Conservation (phyloP, 2,888 invertebrate genomes). For the Gasteruption jaculator region DNA sequence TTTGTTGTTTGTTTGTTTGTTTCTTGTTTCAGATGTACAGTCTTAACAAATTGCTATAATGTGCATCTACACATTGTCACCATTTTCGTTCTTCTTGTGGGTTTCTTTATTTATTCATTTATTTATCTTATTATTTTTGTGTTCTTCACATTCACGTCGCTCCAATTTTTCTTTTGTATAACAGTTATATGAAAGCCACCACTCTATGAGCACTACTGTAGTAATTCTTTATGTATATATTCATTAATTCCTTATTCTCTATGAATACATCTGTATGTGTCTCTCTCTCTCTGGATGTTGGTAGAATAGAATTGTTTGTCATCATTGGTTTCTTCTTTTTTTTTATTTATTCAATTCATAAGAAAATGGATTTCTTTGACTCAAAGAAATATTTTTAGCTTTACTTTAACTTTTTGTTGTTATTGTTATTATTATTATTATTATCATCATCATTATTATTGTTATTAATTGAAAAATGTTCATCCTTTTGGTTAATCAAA, state of each 20-base stretch:
- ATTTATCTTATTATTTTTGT: slow-evolving; percentile 2
- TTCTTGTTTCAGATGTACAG: slow-evolving; percentile 40
- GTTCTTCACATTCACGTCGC: slow-evolving; percentile 23
- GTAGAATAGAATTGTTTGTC: slow-evolving; percentile 25
- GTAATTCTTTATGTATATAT: slow-evolving; percentile 39
- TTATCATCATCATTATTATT: no score
- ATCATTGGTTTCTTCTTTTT: slow-evolving; percentile 24
- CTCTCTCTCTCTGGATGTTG: slow-evolving; percentile 28
- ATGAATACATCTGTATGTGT: slow-evolving; percentile 37
- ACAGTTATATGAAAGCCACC: slow-evolving; percentile 36
- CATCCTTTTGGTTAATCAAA: no score
- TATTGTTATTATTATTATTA: no score
- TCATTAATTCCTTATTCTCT: slow-evolving; percentile 41
- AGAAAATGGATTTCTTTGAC: no score
- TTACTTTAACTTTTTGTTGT: slow-evolving; percentile 26
- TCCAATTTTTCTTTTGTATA: no score
- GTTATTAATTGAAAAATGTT: no score
- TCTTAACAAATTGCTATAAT: slow-evolving; percentile 40
- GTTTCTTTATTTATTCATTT: background rate
- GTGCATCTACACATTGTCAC: slow-evolving; percentile 37
- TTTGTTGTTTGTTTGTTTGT: no score
- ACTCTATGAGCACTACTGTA: slow-evolving; percentile 39
- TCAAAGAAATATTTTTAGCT: slow-evolving; percentile 21
- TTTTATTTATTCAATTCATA: no score
- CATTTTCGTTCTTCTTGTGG: slow-evolving; percentile 13